phyloP scores from a whole-genome alignment of 2,888 invertebrate species.

The Rhynchonema sp. region DNA sequence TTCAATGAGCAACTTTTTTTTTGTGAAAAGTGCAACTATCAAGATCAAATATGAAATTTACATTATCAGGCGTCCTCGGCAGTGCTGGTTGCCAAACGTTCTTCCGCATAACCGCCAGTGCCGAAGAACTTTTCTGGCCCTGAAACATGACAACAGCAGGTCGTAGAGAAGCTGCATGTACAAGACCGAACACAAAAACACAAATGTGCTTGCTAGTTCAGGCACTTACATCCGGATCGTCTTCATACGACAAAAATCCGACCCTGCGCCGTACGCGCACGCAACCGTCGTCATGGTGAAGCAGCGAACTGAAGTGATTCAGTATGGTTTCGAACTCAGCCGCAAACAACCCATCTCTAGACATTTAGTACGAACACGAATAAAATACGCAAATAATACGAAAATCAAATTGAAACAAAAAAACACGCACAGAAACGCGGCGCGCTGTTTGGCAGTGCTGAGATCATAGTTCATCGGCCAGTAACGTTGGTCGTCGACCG shows the following conservation, averaged over 20 bases:
- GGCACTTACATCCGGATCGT: neutral
- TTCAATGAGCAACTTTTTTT: neutral
- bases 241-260: neutral
- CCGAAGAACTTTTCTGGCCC: neutral
- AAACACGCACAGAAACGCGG: neutral
- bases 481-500: constrained; percentile 61
- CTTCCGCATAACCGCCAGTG: neutral
- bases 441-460: neutral
- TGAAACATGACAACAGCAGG: neutral
- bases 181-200: neutral
- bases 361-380: no score
- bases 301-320: no score
- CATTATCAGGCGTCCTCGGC: neutral
- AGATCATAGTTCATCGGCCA: constrained; percentile 42
- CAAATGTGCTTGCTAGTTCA: neutral
- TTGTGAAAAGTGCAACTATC: neutral
- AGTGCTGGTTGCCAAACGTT: neutral
- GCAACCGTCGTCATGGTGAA: no score
- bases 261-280: neutral
- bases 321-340: no score
- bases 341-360: no score
- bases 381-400: no score
- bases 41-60: no score
- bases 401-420: no score
- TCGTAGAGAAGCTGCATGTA: neutral